Base-by-base conservation (phyloP, 2,888 invertebrate species). In the Acrobasis suavella region DNA sequence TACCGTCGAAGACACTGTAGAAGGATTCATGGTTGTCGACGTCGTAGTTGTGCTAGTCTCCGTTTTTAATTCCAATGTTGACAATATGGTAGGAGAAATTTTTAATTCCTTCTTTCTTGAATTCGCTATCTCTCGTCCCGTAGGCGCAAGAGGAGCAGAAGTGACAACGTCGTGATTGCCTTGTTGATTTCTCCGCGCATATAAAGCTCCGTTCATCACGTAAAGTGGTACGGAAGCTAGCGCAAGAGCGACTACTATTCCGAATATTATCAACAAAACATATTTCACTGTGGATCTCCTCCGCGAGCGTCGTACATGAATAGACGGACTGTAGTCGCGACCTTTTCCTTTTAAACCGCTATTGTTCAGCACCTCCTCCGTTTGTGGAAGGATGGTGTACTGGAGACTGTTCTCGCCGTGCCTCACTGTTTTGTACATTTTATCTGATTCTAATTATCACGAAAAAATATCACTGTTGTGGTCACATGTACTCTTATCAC, bases 341-440 rank as follows among this genome's bases (percentile, higher is more conserved):
- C 93, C 93, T 72, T 91, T 93, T 67, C 93, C 92, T 71, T 93
- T 92, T 67, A 94, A 75, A 64, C 94, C 94, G 72, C 94, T 94
- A 73, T 94, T 94, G 72, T 83, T 93, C 65, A 94, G 86, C 72
- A 94, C 93, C 80, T 94, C 94, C 81, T 95, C 95, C 64, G 95
- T 95, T 83, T 95, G 95, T 65, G 95, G 95, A 69, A 96, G 91
- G 74, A 96, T 95, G 72, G 95, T 95, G 85, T 96, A 96, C 80
- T 95, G 95, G 74, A 96, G 93, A 79, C 95, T 95, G 76, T 95
- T 95, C 83, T 96, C 95, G 67, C 95, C 95, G 83, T 95, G 95
- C 68, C 95, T 91, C 81, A 95, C 95, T 72, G 95, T 95, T 89
- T 95, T 96, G 89, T 95, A 95, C 96, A 96, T 96, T 76, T 77